phyloP scores from a whole-genome alignment of 1,140 invertebrate genomes.

The Pogonognathellus flavescens region DNA sequence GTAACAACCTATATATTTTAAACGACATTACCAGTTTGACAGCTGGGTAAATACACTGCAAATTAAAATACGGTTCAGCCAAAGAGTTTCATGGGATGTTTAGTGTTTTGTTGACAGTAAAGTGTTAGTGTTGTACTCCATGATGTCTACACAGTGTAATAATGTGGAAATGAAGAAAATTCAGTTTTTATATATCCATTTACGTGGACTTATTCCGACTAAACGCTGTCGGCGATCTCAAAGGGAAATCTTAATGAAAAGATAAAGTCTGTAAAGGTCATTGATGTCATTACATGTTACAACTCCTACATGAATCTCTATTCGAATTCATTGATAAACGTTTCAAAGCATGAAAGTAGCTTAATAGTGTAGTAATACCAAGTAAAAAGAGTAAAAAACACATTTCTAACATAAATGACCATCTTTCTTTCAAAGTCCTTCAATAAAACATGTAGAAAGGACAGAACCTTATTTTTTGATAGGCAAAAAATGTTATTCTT shows the following conservation, averaged over 20 bases:
- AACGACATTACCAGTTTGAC: conserved; percentile 7
- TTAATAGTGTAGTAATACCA: no score
- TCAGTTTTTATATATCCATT: not conserved
- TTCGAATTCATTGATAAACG: conserved; percentile 2
- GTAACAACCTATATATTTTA: not conserved
- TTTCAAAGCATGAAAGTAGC: conserved; percentile 2
- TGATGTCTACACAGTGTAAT: not conserved
- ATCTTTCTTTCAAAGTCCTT: not conserved
- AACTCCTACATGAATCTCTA: not conserved
- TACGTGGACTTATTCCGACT: not conserved
- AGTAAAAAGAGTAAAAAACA: not conserved
- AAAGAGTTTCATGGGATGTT: not conserved
- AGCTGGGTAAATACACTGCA: conserved; percentile 17
- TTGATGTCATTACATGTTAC: conserved; percentile 22
- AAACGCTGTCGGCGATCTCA: conserved; percentile 17
- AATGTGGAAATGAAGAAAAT: conserved; percentile 15
- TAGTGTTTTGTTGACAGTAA: not conserved
- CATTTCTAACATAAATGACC: conserved; percentile 1
- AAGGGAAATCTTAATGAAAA: conserved; percentile 41
- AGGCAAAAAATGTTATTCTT: conserved; percentile 10
- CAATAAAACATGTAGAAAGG: not conserved
- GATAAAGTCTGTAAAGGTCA: conserved; percentile 34
- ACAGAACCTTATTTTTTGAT: conserved; percentile 16
- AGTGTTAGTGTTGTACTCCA: not conserved
- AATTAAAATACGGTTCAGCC: not conserved